Percentiles rank a stretch among this genome's conserved stretches.
Conservation (phyloP, 2,113 vertebrate genomes). For the Rana temporaria region DNA sequence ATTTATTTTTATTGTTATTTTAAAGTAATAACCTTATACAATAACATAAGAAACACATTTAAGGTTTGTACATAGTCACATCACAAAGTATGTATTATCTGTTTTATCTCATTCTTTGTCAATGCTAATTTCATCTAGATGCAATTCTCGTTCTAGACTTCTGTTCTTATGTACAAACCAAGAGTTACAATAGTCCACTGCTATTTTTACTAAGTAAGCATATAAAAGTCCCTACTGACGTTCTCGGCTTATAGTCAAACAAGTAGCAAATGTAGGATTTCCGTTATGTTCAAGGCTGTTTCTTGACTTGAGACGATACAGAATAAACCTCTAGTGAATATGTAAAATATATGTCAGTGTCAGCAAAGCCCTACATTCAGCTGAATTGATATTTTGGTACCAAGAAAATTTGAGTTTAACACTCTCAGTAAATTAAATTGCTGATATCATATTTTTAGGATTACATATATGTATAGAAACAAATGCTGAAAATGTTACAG, state of each 20-base stretch:
- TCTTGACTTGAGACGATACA: constrained; percentile 50
- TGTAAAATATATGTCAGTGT: constrained; percentile 64
- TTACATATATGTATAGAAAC: constrained; percentile 29
- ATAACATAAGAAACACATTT: no score
- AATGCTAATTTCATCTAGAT: no score
- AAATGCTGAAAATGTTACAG: neutral
- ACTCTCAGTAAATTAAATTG: constrained; percentile 64
- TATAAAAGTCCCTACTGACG: constrained; percentile 46
- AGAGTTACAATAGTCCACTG: neutral
- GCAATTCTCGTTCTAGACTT: no score
- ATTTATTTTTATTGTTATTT: no score
- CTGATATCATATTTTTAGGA: constrained; percentile 61
- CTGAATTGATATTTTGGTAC: constrained; percentile 59
- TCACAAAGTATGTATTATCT: no score
- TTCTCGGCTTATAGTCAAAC: constrained; percentile 37
- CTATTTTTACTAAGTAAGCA: constrained; percentile 47
- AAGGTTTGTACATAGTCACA: no score
- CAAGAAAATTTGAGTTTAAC: constrained; percentile 63
- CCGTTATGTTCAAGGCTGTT: constrained; percentile 53
- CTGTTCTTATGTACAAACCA: neutral
- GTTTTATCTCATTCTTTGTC: no score
- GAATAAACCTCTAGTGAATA: constrained; percentile 59
- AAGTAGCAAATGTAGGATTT: constrained; percentile 17
- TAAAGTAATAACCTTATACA: no score
- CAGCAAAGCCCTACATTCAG: constrained; percentile 65